Base-by-base conservation (phyloP, 2,113 vertebrate species). In the Protomyctophum bolini region DNA sequence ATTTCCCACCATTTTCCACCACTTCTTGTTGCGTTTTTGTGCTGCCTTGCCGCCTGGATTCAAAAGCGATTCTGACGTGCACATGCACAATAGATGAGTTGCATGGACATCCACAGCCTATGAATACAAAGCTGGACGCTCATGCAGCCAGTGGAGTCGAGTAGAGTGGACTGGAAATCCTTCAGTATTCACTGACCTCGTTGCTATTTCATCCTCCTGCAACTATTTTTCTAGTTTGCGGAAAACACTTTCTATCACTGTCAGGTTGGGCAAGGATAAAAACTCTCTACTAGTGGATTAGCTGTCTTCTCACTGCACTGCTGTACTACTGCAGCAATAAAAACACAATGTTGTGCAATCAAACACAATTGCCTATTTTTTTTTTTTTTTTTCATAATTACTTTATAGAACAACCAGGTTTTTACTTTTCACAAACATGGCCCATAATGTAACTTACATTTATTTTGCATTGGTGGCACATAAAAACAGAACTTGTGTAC, bases 211-310 rank as follows among this genome's bases (percentile, higher is more conserved):
- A 85, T 91, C 90, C 86, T 88, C 89, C 87, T 80, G 81, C 83
- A 87, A 94, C 90, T 91, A 89, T 92, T 93, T 94, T 93, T 92
- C 90, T 87, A 90, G 88, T 93, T 93, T 89, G 91, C 81, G 77
- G 87, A 93, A 93, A 93, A 93, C 89, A 91, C 90, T 91, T 93
- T 93, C 85, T 92, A 93, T 94, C 91, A 93, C 87, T 93, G 91
- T 92, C 91, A 93, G 90, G 77, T 85, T 67, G 82, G 77, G 87
- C 82, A 70, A 81, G 87, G 91, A 90, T 88, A 91, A 91, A 92
- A 93, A 89, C 86, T 88, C 85, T 84, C 87, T 82, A 68, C 72
- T 75, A 75, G 82, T 70, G 88, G 86, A 91, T 89, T 88, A 91
- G 91, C 89, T 89, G 89, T 90, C 87, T 86, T 78, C 85, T 67